These are phyloP conservation scores for Pelobates fuscus DNA, from an alignment of 2,113 vertebrate genomes.

Conservation along the genomic window DNA sequence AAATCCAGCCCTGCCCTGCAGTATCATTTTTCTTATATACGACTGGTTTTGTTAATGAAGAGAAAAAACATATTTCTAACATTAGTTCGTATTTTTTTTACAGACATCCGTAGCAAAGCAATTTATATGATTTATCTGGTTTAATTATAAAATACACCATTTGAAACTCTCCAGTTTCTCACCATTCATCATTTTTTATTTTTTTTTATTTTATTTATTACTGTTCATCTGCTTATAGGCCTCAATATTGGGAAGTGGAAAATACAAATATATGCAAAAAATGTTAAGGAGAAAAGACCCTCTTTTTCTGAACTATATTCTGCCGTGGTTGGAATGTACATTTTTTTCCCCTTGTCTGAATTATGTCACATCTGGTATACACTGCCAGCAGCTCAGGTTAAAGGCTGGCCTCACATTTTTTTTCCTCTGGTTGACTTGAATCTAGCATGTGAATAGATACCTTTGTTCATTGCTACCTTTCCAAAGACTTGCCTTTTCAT, in stretches of 20 bases:
- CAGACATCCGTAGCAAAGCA: too few relatives aligned
- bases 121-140: too few relatives aligned
- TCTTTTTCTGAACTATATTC: slow-evolving; percentile 34
- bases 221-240: slow-evolving; percentile 3
- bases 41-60: too few relatives aligned
- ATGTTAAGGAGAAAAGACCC: slow-evolving; percentile 25
- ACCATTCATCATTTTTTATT: background rate
- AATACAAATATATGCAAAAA: background rate
- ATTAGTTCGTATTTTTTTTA: too few relatives aligned
- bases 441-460: slow-evolving; percentile 51
- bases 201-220: background rate
- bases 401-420: slow-evolving; percentile 45
- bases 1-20: too few relatives aligned
- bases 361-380: slow-evolving; percentile 51
- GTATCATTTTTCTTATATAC: too few relatives aligned
- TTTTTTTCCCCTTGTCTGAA: slow-evolving; percentile 46
- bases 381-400: slow-evolving; percentile 49
- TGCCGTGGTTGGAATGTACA: slow-evolving; percentile 42
- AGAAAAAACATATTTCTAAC: too few relatives aligned
- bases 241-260: slow-evolving; percentile 8
- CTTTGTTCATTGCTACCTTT: slow-evolving; percentile 55
- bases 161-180: background rate
- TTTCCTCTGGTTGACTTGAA: slow-evolving; percentile 34
- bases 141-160: background rate
- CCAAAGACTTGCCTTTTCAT: slow-evolving; percentile 54